Evolutionary conservation across 2,113 vertebrate species (phyloP), one percentile per base, ranked within the genome.

Genomic region (Propithecus coquereli): DNA sequence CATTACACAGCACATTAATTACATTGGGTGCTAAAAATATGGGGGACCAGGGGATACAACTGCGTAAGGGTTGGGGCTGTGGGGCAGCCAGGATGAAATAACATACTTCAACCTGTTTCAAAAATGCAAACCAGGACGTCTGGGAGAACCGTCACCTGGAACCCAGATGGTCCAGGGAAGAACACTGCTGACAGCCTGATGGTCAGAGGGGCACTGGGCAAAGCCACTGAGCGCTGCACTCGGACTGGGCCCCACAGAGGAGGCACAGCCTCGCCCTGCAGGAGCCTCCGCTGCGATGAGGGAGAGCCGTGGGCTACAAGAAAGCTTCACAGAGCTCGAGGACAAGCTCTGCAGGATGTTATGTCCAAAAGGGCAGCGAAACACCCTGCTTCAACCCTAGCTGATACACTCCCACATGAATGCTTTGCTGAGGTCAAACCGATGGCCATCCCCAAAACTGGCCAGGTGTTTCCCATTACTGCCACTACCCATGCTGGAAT

Each of bases 1-100:
- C 93, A 97, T 96, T 97, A 97, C 86, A 93, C 52, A 91, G 95
- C 27, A 94, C 91, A 96, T 97, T 97, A 97, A 97, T 97, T 97
- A 95, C 68, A 83, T 70, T 89, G 87, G 88, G 94, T 81, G 73
- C 88, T 89, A 88, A 95, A 96, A 97, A 90, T 97, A 82, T 73
- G 30, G 73, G 52, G 66, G 43, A 40, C 5, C 20, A 27, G 7
- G 74, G 82, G 18, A 70, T 63, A 81, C n/a, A 94, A 90, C 40
- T 40, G 54, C n/a, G 73, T n/a, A 87, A 95, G 71, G 68, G 54
- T 65, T 86, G 87, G 94, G 88, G 34, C 85, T 65, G 2, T 34
- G 82, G 76, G 82, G 91, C 27, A 87, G 81, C 37, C 76, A 54
- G 43, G 52, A 92, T 50, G 65, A 47, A 94, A 73, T 6, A 87